These are phyloP conservation scores for Drosophila serrata DNA, from an alignment of 1,140 invertebrate species.

Conservation along the genomic window DNA sequence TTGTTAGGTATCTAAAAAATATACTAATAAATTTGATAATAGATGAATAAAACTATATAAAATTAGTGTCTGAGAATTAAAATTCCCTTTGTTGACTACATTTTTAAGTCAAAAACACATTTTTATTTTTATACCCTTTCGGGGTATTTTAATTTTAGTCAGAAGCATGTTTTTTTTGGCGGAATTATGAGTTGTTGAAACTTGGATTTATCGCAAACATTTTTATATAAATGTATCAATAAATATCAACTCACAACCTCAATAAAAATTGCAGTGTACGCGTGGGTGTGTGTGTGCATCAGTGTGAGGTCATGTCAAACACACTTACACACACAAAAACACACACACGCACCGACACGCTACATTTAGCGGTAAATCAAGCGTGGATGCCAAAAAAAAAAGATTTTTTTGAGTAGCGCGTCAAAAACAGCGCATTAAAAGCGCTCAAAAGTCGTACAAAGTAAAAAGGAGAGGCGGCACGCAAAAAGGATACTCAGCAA, in stretches of 20 bases:
- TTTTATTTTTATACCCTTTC: too few relatives aligned
- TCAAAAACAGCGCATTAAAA: slow-evolving; percentile 53
- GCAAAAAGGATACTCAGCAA: slow-evolving; percentile 29
- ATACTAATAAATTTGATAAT: too few relatives aligned
- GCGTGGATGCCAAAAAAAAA: slow-evolving; percentile 38
- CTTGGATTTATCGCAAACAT: too few relatives aligned
- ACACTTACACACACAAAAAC: slow-evolving; percentile 14
- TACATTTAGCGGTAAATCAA: slow-evolving; percentile 61
- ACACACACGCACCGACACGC: slow-evolving; percentile 27
- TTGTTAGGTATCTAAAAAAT: too few relatives aligned
- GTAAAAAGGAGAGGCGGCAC: slow-evolving; percentile 6
- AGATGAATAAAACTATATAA: too few relatives aligned
- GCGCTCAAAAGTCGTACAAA: slow-evolving; percentile 18
- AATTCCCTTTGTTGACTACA: too few relatives aligned
- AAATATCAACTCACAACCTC: too few relatives aligned
- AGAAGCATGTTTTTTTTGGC: too few relatives aligned
- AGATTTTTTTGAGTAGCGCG: slow-evolving; percentile 16
- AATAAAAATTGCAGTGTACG: not conserved
- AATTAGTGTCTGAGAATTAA: not conserved
- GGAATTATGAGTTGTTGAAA: too few relatives aligned
- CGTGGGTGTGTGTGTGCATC: slow-evolving; percentile 12
- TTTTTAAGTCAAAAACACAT: too few relatives aligned
- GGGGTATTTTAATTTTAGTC: too few relatives aligned
- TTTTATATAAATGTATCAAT: not conserved
- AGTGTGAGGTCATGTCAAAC: slow-evolving; percentile 33